Evolutionary conservation across 2,113 vertebrate species (phyloP).

Genomic region (Tor tambroides): DNA sequence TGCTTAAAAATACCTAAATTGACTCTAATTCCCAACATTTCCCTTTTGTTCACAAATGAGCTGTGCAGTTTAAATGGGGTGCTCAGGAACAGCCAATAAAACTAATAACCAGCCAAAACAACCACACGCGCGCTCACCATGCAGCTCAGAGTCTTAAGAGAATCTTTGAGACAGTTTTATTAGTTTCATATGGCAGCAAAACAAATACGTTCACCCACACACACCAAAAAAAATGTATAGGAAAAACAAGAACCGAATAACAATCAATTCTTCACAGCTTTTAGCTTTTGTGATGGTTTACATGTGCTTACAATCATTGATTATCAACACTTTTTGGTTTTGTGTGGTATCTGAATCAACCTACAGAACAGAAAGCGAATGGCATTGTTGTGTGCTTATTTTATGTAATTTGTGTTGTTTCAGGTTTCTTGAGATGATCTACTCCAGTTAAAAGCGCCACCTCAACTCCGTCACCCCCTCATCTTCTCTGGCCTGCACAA

Average conservation of each 20-base stretch:
- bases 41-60: conserved; percentile 54
- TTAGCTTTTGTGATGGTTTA: conserved; percentile 77
- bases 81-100: conserved; percentile 56
- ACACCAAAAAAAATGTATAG: conserved; percentile 62
- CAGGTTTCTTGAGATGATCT: conserved; percentile 62
- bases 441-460: conserved; percentile 18
- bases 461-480: conserved; percentile 38
- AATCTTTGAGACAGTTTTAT: conserved; percentile 50
- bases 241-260: conserved; percentile 63
- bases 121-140: conserved; percentile 29
- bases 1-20: conserved; percentile 53
- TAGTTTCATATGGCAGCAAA: conserved; percentile 49
- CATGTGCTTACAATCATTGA: conserved; percentile 68
- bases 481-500: conserved; percentile 55
- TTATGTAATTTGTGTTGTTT: conserved; percentile 65
- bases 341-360: conserved; percentile 55
- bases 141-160: conserved; percentile 19
- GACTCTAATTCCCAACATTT: conserved; percentile 52
- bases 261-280: conserved; percentile 65
- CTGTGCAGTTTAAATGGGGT: conserved; percentile 50
- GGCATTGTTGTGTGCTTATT: conserved; percentile 51
- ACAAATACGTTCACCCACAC: conserved; percentile 57
- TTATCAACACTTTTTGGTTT: conserved; percentile 66
- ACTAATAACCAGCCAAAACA: conserved; percentile 59
- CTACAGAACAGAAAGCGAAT: conserved; percentile 62